phyloP scores from a whole-genome alignment of 1,140 invertebrate species.

The Trichonephila clavipes region DNA sequence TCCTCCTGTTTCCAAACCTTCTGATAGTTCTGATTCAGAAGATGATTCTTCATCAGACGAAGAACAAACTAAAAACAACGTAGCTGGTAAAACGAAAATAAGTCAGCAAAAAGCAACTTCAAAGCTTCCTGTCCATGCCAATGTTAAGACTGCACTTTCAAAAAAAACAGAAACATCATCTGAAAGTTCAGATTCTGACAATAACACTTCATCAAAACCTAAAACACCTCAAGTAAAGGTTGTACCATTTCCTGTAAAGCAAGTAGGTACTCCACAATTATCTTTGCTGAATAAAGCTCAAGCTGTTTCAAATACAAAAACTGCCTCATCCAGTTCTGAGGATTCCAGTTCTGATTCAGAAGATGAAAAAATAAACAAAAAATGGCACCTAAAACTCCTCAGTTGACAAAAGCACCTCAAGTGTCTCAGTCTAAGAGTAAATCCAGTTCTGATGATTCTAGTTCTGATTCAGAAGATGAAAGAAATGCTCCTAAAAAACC shows the following conservation, averaged over 20 bases:
- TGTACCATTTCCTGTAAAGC: background rate
- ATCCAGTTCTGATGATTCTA: background rate
- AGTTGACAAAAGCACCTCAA: background rate
- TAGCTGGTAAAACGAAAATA: background rate
- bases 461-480: constrained; percentile 51
- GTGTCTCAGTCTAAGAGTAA: background rate
- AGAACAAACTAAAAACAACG: background rate
- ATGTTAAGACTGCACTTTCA: too few species aligned
- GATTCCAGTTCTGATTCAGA: too few species aligned
- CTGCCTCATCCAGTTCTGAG: background rate
- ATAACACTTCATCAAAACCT: background rate
- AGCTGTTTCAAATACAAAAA: background rate
- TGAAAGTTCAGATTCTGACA: constrained; percentile 43
- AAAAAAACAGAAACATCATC: too few species aligned
- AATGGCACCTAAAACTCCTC: background rate
- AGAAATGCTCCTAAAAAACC: background rate
- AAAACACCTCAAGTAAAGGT: background rate
- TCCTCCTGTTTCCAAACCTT: background rate
- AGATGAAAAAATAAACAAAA: too few species aligned
- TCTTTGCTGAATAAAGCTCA: background rate
- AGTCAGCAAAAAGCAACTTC: too few species aligned
- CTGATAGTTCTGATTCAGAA: constrained; percentile 44
- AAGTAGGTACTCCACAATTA: background rate
- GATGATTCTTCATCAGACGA: constrained; percentile 37
- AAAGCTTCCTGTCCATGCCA: too few species aligned